A percentile compares a stretch with the other conserved stretches of the same genome.
Conservation (phyloP, 2,797 vertebrate genomes). For the Ctenopoma kingsleyae region DNA sequence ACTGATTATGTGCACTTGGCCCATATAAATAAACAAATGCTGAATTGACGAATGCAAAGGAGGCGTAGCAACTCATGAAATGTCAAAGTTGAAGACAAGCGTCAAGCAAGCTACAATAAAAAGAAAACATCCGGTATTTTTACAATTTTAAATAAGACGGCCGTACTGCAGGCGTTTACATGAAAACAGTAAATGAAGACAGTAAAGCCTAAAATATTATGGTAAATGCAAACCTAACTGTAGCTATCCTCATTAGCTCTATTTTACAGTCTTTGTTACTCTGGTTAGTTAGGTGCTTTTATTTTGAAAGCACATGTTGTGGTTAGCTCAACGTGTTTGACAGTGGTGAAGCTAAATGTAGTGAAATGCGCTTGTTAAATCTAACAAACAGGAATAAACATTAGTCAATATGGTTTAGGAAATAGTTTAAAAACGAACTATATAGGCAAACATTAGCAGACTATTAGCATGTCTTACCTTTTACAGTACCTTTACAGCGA, state of each 20-base stretch:
- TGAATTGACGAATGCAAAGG: background rate
- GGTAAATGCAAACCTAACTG: rapidly evolving
- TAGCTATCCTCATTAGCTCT: rapidly evolving
- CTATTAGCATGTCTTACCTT: conserved; percentile 70
- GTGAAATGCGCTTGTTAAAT: background rate
- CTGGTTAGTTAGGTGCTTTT: conserved; percentile 17
- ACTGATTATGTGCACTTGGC: too few relatives aligned
- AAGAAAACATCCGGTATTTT: conserved; percentile 27
- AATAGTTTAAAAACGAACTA: background rate
- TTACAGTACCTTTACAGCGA: conserved; percentile 59
- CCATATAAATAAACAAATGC: too few relatives aligned
- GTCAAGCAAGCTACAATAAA: background rate
- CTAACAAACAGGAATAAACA: background rate
- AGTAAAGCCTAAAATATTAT: rapidly evolving
- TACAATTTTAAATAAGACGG: conserved; percentile 30
- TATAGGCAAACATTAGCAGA: background rate
- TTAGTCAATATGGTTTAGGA: rapidly evolving
- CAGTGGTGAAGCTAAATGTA: background rate
- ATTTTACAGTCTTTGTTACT: background rate
- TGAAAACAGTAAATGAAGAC: rapidly evolving
- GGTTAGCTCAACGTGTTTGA: conserved; percentile 11
- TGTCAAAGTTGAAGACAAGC: conserved; percentile 41
- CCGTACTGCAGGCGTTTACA: rapidly evolving
- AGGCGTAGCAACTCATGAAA: conserved; percentile 4
- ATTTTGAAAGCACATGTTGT: conserved; percentile 44